Percentiles rank a stretch among this genome's conserved stretches.
phyloP scores from a whole-genome alignment of 1,140 invertebrate species.

The Lethrus apterus region DNA sequence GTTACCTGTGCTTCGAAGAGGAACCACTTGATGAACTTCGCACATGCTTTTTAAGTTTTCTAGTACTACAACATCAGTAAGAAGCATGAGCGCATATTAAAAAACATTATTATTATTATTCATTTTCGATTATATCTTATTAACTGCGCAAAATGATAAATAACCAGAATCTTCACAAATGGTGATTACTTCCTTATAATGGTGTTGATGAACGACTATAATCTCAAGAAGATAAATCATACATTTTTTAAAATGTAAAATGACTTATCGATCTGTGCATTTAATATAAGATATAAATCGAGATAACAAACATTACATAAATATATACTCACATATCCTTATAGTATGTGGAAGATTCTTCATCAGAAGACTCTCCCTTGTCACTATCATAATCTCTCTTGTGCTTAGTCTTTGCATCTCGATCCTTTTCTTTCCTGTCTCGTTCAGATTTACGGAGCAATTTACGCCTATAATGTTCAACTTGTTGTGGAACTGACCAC shows the following conservation, averaged over 20 bases:
- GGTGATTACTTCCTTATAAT: too few relatives aligned
- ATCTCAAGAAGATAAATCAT: too few relatives aligned
- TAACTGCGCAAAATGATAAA: not conserved
- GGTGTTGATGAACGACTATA: too few relatives aligned
- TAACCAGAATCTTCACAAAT: too few relatives aligned
- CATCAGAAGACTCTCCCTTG: conserved; percentile 35
- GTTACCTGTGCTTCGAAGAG: conserved; percentile 38
- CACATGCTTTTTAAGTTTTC: conserved; percentile 41
- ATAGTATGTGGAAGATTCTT: conserved; percentile 30
- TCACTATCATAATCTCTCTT: conserved; percentile 36
- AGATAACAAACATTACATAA: too few relatives aligned
- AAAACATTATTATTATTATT: not conserved
- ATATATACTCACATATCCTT: conserved; percentile 39
- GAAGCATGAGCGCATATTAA: conserved; percentile 11
- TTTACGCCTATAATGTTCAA: conserved; percentile 87
- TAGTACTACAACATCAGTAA: conserved; percentile 40
- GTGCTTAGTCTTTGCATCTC: conserved; percentile 32
- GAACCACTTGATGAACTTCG: conserved; percentile 39
- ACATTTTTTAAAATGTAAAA: too few relatives aligned
- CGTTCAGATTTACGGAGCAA: conserved; percentile 63
- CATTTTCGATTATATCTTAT: conserved; percentile 2
- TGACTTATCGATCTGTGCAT: too few relatives aligned
- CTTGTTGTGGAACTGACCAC: conserved; percentile 73
- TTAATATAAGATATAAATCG: conserved; percentile 7
- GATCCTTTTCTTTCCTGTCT: conserved; percentile 36